Base-by-base conservation (phyloP, 2,113 vertebrate genomes). In the Actenoides lindsayi region DNA sequence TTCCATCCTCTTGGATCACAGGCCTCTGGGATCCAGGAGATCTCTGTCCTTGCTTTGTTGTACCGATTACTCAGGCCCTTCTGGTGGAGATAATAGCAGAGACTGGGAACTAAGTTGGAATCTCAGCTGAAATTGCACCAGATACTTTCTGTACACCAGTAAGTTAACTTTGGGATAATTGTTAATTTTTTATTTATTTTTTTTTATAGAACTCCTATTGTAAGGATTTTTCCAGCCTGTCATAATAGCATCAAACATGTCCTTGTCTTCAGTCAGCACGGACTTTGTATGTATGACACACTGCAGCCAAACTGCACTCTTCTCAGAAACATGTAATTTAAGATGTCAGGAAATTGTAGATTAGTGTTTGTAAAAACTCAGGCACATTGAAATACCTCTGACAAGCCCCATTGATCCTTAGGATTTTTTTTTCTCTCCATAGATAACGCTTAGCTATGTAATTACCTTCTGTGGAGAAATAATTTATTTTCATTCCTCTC, bases 311-410 rank as follows among this genome's bases (percentile, higher is more conserved):
- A 60, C 69, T 67, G 46, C 74, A 13, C 57, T 79, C 75, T 95
- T 59, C 87, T 71, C 76, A 83, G 67, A 92, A 96, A 44, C 68
- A 5, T 74, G 46, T 62, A 83, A 95, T 94, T 91, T 81, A 80
- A 90, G 41, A 62, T 78, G 91, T 97, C 94, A 90, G 92, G 84
- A 92, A 94, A 94, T 81, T 70, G 67, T 63, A 86, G 89, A 87
- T 81, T 95, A 25, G 16, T 5, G 73, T 63, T 89, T 31, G 39
- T 83, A 51, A 80, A 57, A 92, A 86, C 74, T 59, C 64, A 39
- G 2, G 35, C 64, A 20, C 9, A 2, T 33, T 53, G 56, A 87
- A 56, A 44, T 59, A 63, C 20, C 54, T 24, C 8, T 70, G 57
- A 64, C 59, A 75, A 79, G 69, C 65, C 41, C 16, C 56, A 6